Base-by-base conservation (phyloP, 2,113 vertebrate species). In the Corvus cornix region DNA sequence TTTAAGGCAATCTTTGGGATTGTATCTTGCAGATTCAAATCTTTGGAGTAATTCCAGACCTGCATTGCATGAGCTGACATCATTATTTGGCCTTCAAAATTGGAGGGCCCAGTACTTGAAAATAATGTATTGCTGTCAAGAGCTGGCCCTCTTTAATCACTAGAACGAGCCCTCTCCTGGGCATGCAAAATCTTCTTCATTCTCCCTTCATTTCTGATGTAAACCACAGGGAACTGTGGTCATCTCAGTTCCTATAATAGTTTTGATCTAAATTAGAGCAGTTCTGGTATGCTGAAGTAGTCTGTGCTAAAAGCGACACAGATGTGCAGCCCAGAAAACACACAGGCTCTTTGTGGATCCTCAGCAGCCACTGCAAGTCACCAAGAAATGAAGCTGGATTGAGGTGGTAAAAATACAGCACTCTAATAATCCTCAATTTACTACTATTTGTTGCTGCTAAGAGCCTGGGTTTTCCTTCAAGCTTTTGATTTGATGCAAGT, bases 401-500 rank as follows among this genome's bases (percentile, higher is more conserved):
- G 76, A 35, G 33, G 19, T 52, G 74, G 91, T 87, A 78, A 67
- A 96, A 90, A 49, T 44, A 55, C 48, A 90, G 72, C 63, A 59
- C 72, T 81, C 64, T 66, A 85, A 58, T 93, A 94, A 72, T 77
- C 67, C 74, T 79, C 69, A 62, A 11, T 81, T 91, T 91, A 52
- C 90, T 95, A 52, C 84, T 91, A 16, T 94, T 94, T 93, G 91
- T 94, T 96, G 87, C 85, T 90, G 68, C 82, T 90, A 49, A 60
- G 58, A 94, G 87, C 39, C 82, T 90, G 88, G 55, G 24, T 68
- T 96, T 95, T 94, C 76, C 82, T 94, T 91, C 64, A 78, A 27
- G 73, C 75, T 93, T 89, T 90, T 90, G 78, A 88, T 74, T 93
- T 86, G 85, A 52, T 96, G 79, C 90, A 95, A 97, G 95, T 95